Conservation (phyloP, 2,797 vertebrate genomes). For the Loris lydekkerianus region DNA sequence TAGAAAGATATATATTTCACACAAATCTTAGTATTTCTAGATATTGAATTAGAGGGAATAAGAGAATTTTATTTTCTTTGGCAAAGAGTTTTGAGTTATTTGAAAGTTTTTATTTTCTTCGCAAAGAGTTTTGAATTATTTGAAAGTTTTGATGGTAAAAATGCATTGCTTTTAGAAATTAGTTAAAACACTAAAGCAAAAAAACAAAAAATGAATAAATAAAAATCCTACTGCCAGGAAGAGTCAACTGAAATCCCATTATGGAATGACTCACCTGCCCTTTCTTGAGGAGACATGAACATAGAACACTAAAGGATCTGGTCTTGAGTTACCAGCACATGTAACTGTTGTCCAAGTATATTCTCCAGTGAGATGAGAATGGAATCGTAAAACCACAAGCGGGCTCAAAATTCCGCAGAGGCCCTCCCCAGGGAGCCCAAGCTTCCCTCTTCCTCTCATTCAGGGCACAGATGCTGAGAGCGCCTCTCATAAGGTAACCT, state of each 20-base stretch:
- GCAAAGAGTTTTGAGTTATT: conserved; percentile 32
- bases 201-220: not conserved
- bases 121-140: conserved; percentile 31
- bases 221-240: not conserved
- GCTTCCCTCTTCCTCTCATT: conserved; percentile 36
- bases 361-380: conserved; percentile 11
- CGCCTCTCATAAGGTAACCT: conserved; percentile 64
- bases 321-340: conserved; percentile 4
- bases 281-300: not conserved
- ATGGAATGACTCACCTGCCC: not conserved
- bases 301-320: not conserved
- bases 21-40: conserved; percentile 34
- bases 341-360: not conserved
- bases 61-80: not conserved
- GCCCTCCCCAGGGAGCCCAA: conserved; percentile 40
- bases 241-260: not conserved
- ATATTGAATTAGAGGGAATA: not conserved
- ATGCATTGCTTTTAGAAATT: conserved; percentile 31
- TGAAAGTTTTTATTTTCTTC: not conserved
- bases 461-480: conserved; percentile 27
- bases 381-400: conserved; percentile 47
- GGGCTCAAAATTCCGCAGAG: not conserved
- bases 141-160: conserved; percentile 31
- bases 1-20: not conserved
- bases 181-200: conserved; percentile 20